Evolutionary conservation across 2,113 vertebrate species (phyloP).

Genomic region (Oceanites oceanicus): DNA sequence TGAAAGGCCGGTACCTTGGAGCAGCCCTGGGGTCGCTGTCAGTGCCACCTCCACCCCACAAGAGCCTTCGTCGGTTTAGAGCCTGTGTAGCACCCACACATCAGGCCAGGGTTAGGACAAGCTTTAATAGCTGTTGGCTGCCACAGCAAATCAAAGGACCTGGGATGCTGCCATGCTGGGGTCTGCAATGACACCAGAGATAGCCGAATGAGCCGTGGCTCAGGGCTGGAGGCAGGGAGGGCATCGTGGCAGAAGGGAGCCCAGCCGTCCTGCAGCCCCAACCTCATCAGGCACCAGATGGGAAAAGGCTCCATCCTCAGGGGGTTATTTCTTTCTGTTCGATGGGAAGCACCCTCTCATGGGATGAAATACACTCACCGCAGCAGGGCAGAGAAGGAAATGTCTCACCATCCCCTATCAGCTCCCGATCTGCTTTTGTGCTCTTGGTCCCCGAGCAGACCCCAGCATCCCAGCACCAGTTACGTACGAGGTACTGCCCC

Average conservation of each 20-base stretch:
- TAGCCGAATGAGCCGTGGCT: fast-evolving
- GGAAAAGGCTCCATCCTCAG: neutral
- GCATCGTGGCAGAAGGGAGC: neutral
- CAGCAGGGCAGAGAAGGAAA: neutral
- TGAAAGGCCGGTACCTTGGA: neutral
- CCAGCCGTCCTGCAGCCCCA: neutral
- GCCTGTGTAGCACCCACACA: neutral
- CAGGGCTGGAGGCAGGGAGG: neutral
- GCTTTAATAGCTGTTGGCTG: neutral
- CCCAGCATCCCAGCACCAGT: neutral
- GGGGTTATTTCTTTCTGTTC: neutral
- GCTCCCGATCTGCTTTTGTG: neutral
- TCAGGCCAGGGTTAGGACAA: neutral
- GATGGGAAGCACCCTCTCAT: neutral
- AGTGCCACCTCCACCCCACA: neutral
- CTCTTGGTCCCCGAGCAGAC: neutral
- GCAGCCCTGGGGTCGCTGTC: fast-evolving
- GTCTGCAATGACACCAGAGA: neutral
- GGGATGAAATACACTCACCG: neutral
- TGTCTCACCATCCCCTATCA: fast-evolving
- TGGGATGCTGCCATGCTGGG: neutral
- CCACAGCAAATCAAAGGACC: neutral
- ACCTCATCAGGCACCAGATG: neutral
- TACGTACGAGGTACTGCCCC: neutral
- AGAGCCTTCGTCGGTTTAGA: fast-evolving